Base-by-base conservation (phyloP, 2,888 invertebrate genomes). In the Chrysolina oricalcia region DNA sequence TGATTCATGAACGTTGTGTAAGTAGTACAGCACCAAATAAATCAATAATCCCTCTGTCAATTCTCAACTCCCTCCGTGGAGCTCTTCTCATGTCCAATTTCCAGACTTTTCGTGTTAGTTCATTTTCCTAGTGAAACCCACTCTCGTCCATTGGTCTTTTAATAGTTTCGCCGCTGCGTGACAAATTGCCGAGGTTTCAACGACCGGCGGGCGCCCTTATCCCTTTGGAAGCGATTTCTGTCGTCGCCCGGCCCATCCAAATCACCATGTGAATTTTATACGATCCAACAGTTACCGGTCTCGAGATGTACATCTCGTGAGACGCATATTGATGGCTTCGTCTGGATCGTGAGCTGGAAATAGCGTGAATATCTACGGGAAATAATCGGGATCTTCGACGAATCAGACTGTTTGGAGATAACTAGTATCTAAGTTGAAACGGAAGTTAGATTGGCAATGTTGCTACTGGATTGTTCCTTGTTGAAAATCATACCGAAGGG, bases 231-330 rank as follows among this genome's bases (percentile, higher is more conserved):
- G 64, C 76, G 56, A 74, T 74, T 74, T 68, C 71, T 69, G 77
- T 72, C 72, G 73, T 68, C 72, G 69, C 53, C 62, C 40, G 23
- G 74, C 53, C 69, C 72, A 67, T 67, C 74, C 74, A 70, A 65
- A 63, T 73, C 77, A 64, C 77, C 77, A 79, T 65, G 69, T 72
- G 80, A 75, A 73, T 80, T 80, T 79, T 80, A 80, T 79, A 76
- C 68, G 70, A 73, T 19, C 73, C 56, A 65, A 74, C 72, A 69
- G 77, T 79, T 77, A 72, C 76, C 78, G 77, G 76, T 69, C 70
- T 71, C 69, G 72, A 74, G 72, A 72, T 68, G 74, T 63, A 50
- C 65, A 43, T 53, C 59, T 72, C 78, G 80, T 78, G 80, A 74
- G 77, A 75, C 70, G 80, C 73, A 80, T 80, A 78, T 75, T 74